Conservation (phyloP, 2,113 vertebrate genomes). For the Pygoscelis adeliae region DNA sequence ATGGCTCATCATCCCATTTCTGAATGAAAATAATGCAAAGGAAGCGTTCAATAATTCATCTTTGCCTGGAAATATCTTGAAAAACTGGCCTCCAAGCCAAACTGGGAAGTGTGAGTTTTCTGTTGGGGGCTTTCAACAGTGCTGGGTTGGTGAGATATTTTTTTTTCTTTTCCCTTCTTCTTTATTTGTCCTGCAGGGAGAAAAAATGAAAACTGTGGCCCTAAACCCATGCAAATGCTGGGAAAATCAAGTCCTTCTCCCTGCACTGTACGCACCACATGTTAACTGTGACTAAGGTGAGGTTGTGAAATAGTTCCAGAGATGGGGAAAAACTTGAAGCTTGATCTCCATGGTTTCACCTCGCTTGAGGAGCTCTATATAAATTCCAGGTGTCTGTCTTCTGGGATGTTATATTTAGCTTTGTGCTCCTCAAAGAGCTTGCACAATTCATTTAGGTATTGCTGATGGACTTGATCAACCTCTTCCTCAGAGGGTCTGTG, state of each 20-base stretch:
- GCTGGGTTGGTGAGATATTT: neutral
- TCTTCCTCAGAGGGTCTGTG: slow-evolving; percentile 76
- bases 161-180: neutral
- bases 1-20: neutral
- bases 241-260: neutral
- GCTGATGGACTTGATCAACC: slow-evolving; percentile 82
- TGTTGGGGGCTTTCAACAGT: neutral
- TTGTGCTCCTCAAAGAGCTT: slow-evolving; percentile 93
- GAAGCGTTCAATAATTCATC: neutral
- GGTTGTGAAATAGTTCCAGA: neutral
- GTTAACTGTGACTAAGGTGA: neutral
- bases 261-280: rapidly evolving
- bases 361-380: slow-evolving; percentile 65
- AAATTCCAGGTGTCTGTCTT: slow-evolving; percentile 86
- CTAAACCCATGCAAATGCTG: neutral
- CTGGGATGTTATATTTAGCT: slow-evolving; percentile 80
- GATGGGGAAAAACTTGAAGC: neutral
- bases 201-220: neutral
- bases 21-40: neutral
- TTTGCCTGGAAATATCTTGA: neutral
- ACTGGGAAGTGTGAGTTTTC: neutral
- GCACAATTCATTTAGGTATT: slow-evolving; percentile 82
- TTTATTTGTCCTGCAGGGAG: neutral
- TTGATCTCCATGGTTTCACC: neutral
- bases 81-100: neutral